phyloP scores from a whole-genome alignment of 2,888 invertebrate genomes.

The Phyto melanocephala region DNA sequence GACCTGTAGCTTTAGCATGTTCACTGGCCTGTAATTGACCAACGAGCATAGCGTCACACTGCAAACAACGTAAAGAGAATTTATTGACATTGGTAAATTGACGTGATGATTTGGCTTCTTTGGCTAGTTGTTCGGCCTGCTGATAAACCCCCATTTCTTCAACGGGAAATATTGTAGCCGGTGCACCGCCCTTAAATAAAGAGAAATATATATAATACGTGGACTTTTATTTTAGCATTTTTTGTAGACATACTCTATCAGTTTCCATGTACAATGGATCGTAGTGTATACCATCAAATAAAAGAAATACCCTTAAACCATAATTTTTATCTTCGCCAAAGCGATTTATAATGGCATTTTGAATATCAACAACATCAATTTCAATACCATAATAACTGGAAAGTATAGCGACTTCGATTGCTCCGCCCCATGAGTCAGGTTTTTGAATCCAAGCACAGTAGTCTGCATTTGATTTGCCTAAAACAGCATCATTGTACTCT shows the following conservation, averaged over 20 bases:
- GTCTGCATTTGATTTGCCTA: constrained; percentile 89
- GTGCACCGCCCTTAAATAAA: constrained; percentile 83
- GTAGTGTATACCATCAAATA: constrained; percentile 98
- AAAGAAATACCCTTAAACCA: constrained; percentile 88
- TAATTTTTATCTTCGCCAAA: constrained; percentile 96
- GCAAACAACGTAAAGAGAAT: constrained; percentile 90
- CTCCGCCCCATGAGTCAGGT: constrained; percentile 96
- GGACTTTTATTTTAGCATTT: not conserved
- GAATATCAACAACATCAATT: constrained; percentile 95
- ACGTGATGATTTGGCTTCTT: constrained; percentile 91
- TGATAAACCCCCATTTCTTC: constrained; percentile 85
- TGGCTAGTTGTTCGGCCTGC: constrained; percentile 91
- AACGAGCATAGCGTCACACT: constrained; percentile 87
- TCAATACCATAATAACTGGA: constrained; percentile 92
- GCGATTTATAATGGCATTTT: constrained; percentile 92
- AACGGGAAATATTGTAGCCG: constrained; percentile 89
- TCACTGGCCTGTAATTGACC: constrained; percentile 91
- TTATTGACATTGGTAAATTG: constrained; percentile 95
- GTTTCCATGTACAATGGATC: constrained; percentile 95
- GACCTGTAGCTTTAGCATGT: constrained; percentile 92
- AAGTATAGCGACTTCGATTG: constrained; percentile 94
- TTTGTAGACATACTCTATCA: constrained; percentile 82
- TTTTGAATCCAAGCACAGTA: constrained; percentile 95
- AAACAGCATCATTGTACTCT: constrained; percentile 90
- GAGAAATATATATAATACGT: not conserved